Evolutionary conservation across 2,888 invertebrate species (phyloP).

Genomic region (Parnassius mnemosyne): DNA sequence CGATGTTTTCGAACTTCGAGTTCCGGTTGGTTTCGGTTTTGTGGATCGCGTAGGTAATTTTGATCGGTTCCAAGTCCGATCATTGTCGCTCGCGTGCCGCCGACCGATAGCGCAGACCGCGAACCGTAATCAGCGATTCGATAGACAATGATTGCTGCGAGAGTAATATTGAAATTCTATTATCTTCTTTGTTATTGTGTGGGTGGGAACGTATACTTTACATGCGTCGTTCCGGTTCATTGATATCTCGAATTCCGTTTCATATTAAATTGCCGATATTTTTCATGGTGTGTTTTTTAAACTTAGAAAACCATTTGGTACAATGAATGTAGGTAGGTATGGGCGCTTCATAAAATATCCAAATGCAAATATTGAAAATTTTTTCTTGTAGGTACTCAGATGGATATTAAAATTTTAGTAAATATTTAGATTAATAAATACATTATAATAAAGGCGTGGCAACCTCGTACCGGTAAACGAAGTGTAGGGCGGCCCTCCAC

Average conservation of each 20-base stretch:
- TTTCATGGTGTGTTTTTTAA: conserved; percentile 21
- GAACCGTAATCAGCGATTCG: conserved; percentile 64
- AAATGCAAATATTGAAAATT: too few species aligned
- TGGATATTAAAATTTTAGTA: too few species aligned
- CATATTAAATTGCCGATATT: conserved; percentile 16
- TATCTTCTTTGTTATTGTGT: conserved; percentile 38
- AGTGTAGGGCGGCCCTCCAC: too few species aligned
- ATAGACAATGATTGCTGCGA: conserved; percentile 45
- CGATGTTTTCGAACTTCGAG: conserved; percentile 42
- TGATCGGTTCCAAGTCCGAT: conserved; percentile 44
- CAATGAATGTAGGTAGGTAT: too few species aligned
- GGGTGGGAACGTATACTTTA: conserved; percentile 27
- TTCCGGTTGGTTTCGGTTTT: conserved; percentile 61
- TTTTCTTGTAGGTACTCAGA: too few species aligned
- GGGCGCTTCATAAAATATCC: too few species aligned
- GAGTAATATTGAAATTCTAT: conserved; percentile 48
- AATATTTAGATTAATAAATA: too few species aligned
- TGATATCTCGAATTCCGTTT: conserved; percentile 8
- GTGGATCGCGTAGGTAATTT: conserved; percentile 51
- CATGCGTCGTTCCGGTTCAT: conserved; percentile 23
- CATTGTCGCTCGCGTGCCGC: conserved; percentile 59
- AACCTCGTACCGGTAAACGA: too few species aligned
- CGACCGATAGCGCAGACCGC: conserved; percentile 36
- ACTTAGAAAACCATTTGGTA: conserved; percentile 17
- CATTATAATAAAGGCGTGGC: too few species aligned